phyloP scores from a whole-genome alignment of 1,140 invertebrate species.

The Drosophila pruinosa region DNA sequence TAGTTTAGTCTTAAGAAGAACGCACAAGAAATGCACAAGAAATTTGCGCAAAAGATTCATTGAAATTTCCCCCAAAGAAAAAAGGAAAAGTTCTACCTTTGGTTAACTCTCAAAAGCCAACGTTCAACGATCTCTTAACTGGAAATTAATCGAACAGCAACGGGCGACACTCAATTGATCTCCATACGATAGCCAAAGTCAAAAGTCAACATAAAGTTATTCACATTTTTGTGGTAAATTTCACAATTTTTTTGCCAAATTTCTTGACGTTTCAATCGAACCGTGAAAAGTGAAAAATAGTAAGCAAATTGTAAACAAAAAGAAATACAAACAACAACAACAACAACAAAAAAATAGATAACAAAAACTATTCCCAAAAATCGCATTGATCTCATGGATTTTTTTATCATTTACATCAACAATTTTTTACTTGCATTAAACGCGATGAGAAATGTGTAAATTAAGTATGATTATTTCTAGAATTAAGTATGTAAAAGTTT shows the following conservation, averaged over 20 bases:
- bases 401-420: constrained; percentile 72
- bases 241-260: constrained; percentile 41
- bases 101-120: constrained; percentile 48
- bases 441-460: constrained; percentile 56
- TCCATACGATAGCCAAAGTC: constrained; percentile 72
- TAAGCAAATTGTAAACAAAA: constrained; percentile 45
- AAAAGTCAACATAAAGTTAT: constrained; percentile 40
- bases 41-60: constrained; percentile 35
- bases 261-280: constrained; percentile 68
- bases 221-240: constrained; percentile 34
- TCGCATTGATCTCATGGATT: constrained; percentile 82
- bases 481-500: constrained; percentile 58
- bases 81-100: constrained; percentile 44
- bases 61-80: constrained; percentile 42
- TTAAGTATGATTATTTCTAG: constrained; percentile 37
- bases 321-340: constrained; percentile 36
- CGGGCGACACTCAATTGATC: constrained; percentile 56
- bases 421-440: constrained; percentile 56
- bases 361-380: constrained; percentile 82
- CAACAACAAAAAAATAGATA: constrained; percentile 42
- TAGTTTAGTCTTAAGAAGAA: constrained; percentile 49
- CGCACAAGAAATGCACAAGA: constrained; percentile 37
- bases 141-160: constrained; percentile 55
- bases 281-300: constrained; percentile 51
- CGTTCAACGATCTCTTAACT: constrained; percentile 69